A percentile compares a stretch with the other conserved stretches of the same genome.
Conservation (phyloP, 2,797 vertebrate genomes). For the Pitangus sulphuratus region DNA sequence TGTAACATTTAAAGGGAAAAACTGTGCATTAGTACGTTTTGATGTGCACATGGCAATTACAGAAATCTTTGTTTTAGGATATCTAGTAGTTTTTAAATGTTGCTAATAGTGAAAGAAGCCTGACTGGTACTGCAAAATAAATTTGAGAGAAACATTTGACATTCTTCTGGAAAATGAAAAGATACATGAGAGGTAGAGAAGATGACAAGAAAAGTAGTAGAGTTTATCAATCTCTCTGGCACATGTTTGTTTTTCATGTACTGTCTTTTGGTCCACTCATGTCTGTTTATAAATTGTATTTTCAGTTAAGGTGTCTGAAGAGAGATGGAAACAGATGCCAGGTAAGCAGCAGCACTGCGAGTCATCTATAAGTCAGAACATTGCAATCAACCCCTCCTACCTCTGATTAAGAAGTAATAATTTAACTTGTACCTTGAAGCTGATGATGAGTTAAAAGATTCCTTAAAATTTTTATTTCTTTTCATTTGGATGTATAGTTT, state of each 20-base stretch:
- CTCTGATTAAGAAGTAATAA: neutral
- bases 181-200: neutral
- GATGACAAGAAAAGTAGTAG: neutral
- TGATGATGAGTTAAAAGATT: neutral
- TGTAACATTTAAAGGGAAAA: neutral
- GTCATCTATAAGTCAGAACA: neutral
- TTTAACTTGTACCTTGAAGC: neutral
- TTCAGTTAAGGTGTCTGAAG: constrained; percentile 60
- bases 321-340: constrained; percentile 63
- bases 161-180: neutral
- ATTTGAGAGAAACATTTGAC: neutral
- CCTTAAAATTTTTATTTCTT: neutral
- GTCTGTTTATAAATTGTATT: constrained; percentile 32
- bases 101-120: neutral
- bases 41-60: neutral
- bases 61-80: neutral
- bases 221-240: neutral
- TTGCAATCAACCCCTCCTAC: neutral
- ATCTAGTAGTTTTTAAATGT: neutral
- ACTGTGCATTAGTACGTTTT: neutral
- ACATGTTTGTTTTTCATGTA: neutral
- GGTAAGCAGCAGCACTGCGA: constrained; percentile 24
- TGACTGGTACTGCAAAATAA: neutral
- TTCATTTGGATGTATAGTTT: neutral
- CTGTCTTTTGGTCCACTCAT: neutral